These are phyloP conservation scores for Misgurnus anguillicaudatus DNA, from an alignment of 2,113 vertebrate genomes.

Conservation along the genomic window DNA sequence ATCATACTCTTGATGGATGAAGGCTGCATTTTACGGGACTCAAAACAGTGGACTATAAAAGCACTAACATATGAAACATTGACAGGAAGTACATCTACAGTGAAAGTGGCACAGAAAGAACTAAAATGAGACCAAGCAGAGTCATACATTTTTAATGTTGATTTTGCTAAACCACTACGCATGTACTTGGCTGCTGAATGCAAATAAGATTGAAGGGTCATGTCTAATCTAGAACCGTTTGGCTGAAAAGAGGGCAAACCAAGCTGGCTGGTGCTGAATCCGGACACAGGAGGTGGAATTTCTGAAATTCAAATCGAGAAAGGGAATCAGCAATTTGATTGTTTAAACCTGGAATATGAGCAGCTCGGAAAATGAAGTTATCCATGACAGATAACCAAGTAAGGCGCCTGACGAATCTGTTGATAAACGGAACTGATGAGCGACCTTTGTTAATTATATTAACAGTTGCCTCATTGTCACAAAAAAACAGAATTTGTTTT, in stretches of 20 bases:
- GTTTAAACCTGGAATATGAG: not conserved
- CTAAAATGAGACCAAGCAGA: not conserved
- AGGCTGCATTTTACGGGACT: not conserved
- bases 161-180: not conserved
- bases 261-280: not conserved
- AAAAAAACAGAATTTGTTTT: too few relatives aligned
- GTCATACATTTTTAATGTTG: not conserved
- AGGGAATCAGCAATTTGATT: not conserved
- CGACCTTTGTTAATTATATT: not conserved
- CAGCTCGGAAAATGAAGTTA: not conserved
- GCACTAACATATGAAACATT: not conserved
- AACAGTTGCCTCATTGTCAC: too few relatives aligned
- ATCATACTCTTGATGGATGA: not conserved
- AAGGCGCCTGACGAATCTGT: not conserved
- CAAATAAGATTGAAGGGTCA: not conserved
- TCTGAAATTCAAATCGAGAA: not conserved
- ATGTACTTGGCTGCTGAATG: not conserved
- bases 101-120: not conserved
- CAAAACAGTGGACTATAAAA: not conserved
- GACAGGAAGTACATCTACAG: not conserved
- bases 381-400: not conserved
- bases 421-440: not conserved
- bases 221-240: not conserved
- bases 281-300: not conserved
- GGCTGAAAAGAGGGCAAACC: not conserved